Percentiles rank a stretch among this genome's conserved stretches.
Conservation (phyloP, 2,888 invertebrate species). For the Agonopterix alstromeriana region DNA sequence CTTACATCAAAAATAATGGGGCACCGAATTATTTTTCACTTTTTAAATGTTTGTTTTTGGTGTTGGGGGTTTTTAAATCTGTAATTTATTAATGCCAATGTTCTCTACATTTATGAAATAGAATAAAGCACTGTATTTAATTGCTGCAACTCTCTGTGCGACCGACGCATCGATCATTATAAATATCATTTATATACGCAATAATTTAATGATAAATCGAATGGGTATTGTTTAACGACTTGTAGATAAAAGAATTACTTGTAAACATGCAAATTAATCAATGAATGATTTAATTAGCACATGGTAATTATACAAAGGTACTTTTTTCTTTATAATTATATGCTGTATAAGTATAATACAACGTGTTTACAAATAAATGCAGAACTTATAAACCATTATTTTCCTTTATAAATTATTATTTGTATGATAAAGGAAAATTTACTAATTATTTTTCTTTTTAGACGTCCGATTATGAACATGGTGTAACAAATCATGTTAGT, state of each 20-base stretch:
- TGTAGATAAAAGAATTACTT: constrained; percentile 14
- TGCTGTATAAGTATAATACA: not conserved
- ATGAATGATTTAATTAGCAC: constrained; percentile 22
- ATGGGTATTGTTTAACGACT: constrained; percentile 12
- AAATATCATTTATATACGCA: constrained; percentile 1
- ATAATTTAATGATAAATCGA: constrained; percentile 2
- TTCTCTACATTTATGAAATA: no score
- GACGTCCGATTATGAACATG: no score
- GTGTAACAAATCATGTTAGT: no score
- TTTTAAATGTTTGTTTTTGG: no score
- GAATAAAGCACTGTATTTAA: not conserved
- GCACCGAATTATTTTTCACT: no score
- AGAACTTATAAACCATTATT: no score
- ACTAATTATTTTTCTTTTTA: no score
- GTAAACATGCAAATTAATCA: constrained; percentile 35
- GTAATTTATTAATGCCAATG: no score
- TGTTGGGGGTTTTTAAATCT: no score
- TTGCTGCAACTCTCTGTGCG: not conserved
- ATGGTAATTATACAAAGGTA: not conserved
- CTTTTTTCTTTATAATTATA: not conserved
- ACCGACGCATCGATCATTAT: constrained; percentile 1
- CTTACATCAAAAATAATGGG: no score
- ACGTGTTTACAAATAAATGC: not conserved
- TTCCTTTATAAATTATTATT: no score
- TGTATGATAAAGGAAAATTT: no score